Conservation (phyloP, 1,140 invertebrate species). For the Tetramorium parvispinum region DNA sequence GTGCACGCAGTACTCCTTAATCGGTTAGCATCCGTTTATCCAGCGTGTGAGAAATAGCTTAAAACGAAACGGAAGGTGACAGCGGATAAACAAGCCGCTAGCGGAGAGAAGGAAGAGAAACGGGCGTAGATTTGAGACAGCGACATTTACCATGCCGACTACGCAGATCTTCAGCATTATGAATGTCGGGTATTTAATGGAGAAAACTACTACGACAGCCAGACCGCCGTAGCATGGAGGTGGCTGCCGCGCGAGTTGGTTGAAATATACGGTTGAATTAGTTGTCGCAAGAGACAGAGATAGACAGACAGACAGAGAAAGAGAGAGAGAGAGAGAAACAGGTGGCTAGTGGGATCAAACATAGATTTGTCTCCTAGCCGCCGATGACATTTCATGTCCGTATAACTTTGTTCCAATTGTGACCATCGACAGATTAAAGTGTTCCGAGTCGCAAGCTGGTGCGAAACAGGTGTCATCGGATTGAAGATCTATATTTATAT, state of each 20-base stretch:
- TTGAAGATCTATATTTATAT: not conserved
- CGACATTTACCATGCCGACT: conserved; percentile 45
- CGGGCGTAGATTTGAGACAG: conserved; percentile 24
- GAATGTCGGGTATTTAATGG: conserved; percentile 59
- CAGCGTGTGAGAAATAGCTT: conserved; percentile 35
- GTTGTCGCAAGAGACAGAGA: not conserved
- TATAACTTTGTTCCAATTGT: conserved; percentile 13
- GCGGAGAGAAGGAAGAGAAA: conserved; percentile 4
- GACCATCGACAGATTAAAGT: not conserved
- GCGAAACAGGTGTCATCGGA: not conserved
- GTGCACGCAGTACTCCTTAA: not conserved
- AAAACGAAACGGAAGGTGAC: conserved; percentile 30
- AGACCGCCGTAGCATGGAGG: not conserved
- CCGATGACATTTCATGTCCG: conserved; percentile 3
- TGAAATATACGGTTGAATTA: conserved; percentile 30
- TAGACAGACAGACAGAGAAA: not conserved
- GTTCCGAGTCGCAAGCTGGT: not conserved
- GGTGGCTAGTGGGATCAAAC: not conserved
- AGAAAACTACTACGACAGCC: conserved; percentile 24
- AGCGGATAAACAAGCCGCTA: conserved; percentile 9
- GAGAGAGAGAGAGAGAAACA: not conserved
- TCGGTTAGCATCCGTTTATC: conserved; percentile 35
- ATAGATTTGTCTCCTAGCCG: conserved; percentile 8
- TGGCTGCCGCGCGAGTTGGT: not conserved
- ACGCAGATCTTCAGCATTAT: conserved; percentile 53